phyloP scores from a whole-genome alignment of 2,888 invertebrate genomes.

The Leptopterna dolabrata region DNA sequence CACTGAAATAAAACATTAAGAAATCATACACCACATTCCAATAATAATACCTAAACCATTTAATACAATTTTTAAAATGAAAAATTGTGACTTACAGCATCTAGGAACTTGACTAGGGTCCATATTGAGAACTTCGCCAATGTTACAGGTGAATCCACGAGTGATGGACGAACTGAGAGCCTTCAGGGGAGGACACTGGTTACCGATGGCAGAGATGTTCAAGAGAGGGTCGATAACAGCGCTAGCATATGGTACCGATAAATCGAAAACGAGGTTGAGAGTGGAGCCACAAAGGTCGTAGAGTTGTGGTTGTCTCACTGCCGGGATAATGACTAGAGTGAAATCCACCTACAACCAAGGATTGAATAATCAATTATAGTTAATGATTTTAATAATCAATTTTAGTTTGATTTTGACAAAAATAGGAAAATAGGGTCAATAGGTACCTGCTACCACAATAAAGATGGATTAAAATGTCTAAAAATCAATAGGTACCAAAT shows the following conservation, averaged over 20 bases:
- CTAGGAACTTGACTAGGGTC: conserved; percentile 91
- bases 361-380: neutral
- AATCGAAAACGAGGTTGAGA: conserved; percentile 90
- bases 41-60: neutral
- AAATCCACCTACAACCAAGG: conserved; percentile 77
- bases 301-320: conserved; percentile 88
- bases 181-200: conserved; percentile 90
- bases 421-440: neutral
- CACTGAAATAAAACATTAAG: conserved; percentile 71
- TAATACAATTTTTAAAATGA: neutral
- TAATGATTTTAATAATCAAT: neutral
- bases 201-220: conserved; percentile 89
- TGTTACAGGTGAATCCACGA: conserved; percentile 92
- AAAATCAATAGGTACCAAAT: too few relatives aligned
- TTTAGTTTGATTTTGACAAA: neutral
- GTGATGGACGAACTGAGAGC: conserved; percentile 86
- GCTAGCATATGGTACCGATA: conserved; percentile 92
- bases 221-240: conserved; percentile 88
- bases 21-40: neutral
- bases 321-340: conserved; percentile 86
- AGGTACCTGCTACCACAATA: too few relatives aligned
- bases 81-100: conserved; percentile 78
- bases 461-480: too few relatives aligned
- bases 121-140: conserved; percentile 94
- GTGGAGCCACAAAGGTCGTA: conserved; percentile 97